phyloP scores from a whole-genome alignment of 92 coral and sea anemone species.

The Scolanthus callimorphus region DNA sequence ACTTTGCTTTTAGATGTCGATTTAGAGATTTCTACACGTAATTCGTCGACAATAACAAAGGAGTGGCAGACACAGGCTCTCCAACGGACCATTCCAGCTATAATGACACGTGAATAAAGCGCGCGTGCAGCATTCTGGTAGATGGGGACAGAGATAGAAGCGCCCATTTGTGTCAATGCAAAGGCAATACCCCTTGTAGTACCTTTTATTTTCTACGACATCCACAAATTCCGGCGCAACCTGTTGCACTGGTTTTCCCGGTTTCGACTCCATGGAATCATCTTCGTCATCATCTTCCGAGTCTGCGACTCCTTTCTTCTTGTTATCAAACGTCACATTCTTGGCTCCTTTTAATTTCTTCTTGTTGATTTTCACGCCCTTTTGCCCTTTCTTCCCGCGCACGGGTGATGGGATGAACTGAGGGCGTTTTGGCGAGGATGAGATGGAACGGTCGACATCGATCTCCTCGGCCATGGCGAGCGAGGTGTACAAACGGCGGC shows the following conservation, averaged over 20 bases:
- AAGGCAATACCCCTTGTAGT: too few species aligned
- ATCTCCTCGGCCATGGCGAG: slow-evolving; percentile 93
- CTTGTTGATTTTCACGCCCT: slow-evolving; percentile 17
- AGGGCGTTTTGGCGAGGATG: slow-evolving; percentile 44
- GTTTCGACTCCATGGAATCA: slow-evolving; percentile 36
- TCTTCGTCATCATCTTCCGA: slow-evolving; percentile 40
- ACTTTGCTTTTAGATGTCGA: too few species aligned
- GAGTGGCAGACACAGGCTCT: too few species aligned
- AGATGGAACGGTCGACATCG: slow-evolving; percentile 70
- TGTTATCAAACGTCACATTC: slow-evolving; percentile 55
- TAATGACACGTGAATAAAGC: too few species aligned
- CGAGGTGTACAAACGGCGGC: slow-evolving; percentile 91
- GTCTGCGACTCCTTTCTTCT: slow-evolving; percentile 29
- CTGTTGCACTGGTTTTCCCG: slow-evolving; percentile 51
- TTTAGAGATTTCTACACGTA: too few species aligned
- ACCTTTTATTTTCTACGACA: slow-evolving; percentile 89
- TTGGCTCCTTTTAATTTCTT: slow-evolving; percentile 51
- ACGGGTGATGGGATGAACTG: slow-evolving; percentile 23
- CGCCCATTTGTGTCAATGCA: too few species aligned
- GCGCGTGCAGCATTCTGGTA: too few species aligned
- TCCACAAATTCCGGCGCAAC: slow-evolving; percentile 80
- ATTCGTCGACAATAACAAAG: too few species aligned
- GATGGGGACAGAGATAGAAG: too few species aligned
- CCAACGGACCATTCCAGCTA: too few species aligned
- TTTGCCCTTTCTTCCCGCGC: slow-evolving; percentile 37